phyloP scores from a whole-genome alignment of 2,888 invertebrate species.

The Nematopogon swammerdamellus region DNA sequence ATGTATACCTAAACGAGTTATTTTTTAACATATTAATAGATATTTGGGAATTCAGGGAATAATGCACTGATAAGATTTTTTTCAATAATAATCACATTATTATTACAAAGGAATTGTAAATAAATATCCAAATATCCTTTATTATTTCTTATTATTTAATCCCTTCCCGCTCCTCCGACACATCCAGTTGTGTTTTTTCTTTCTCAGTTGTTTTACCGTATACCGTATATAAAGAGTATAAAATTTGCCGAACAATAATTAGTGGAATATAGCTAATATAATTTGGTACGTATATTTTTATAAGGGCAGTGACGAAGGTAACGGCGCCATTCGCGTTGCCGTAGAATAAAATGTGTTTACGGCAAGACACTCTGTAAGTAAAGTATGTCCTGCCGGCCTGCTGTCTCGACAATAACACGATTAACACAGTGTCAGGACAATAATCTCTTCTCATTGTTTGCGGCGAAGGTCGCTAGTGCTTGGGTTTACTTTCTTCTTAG shows the following conservation, averaged over 20 bases:
- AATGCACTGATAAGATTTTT: constrained; percentile 39
- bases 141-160: constrained; percentile 44
- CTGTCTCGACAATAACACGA: constrained; percentile 58
- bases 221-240: too few species aligned
- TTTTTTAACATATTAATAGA: not conserved
- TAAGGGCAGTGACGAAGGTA: too few species aligned
- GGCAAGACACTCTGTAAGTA: too few species aligned
- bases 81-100: constrained; percentile 48
- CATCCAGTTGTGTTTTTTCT: constrained; percentile 10
- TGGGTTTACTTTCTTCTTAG: not conserved
- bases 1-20: not conserved
- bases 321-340: too few species aligned
- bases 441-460: constrained; percentile 21
- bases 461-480: not conserved
- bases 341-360: too few species aligned
- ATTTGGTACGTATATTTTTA: too few species aligned
- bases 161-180: constrained; percentile 21
- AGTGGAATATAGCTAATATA: too few species aligned
- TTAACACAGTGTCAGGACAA: constrained; percentile 58
- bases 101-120: constrained; percentile 51
- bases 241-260: not conserved
- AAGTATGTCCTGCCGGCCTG: constrained; percentile 24
- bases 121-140: constrained; percentile 54
- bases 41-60: constrained; percentile 38
- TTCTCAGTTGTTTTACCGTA: too few species aligned